Evolutionary conservation across 2,797 vertebrate species (phyloP).

Genomic region (Diplodus puntazzo): DNA sequence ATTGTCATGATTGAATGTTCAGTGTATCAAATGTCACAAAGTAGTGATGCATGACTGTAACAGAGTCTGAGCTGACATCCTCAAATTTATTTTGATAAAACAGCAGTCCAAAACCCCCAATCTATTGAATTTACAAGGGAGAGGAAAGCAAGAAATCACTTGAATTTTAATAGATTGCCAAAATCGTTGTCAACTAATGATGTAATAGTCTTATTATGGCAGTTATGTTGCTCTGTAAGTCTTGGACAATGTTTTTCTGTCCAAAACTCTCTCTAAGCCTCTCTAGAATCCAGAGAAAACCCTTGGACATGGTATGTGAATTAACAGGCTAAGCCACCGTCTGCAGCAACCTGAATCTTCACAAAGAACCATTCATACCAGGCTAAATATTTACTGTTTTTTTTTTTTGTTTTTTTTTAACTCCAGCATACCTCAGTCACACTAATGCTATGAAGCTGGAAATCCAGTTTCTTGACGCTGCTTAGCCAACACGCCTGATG

Average conservation of each 20-base stretch:
- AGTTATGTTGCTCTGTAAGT: background rate
- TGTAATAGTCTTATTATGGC: background rate
- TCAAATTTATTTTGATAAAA: background rate
- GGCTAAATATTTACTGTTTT: constrained; percentile 47
- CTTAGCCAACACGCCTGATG: background rate
- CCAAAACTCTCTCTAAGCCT: constrained; percentile 41
- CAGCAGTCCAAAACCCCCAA: background rate
- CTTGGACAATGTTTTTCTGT: constrained; percentile 10
- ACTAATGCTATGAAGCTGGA: constrained; percentile 21
- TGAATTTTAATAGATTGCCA: background rate
- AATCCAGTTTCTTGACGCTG: background rate
- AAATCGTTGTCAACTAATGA: background rate
- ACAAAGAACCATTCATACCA: constrained; percentile 74
- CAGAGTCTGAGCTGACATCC: background rate
- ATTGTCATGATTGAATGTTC: background rate
- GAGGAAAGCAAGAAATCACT: background rate
- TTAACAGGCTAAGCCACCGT: constrained; percentile 63
- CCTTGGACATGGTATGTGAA: constrained; percentile 58
- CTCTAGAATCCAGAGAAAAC: constrained; percentile 57
- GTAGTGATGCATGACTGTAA: background rate
- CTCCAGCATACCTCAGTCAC: constrained; percentile 32
- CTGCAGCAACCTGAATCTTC: constrained; percentile 23
- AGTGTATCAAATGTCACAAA: background rate
- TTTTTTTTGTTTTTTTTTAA: constrained; percentile 7
- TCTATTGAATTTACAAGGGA: background rate